Percentiles rank a stretch among this genome's conserved stretches.
phyloP scores from a whole-genome alignment of 2,888 invertebrate species.

The Malthinus seriepunctatus region DNA sequence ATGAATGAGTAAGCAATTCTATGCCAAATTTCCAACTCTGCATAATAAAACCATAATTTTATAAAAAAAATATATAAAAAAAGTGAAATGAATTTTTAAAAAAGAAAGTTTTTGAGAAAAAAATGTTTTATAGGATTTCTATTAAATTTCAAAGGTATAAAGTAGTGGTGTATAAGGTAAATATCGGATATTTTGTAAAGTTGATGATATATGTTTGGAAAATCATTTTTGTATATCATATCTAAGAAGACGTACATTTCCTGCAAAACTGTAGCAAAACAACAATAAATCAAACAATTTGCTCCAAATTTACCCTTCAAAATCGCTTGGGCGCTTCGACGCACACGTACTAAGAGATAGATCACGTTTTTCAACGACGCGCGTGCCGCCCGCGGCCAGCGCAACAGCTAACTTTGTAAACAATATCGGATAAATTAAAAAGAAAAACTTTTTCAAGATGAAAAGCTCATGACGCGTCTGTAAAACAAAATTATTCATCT shows the following conservation, averaged over 20 bases:
- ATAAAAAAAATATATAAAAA: too few relatives aligned
- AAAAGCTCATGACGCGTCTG: constrained; percentile 46
- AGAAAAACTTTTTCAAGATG: constrained; percentile 47
- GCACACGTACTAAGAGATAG: constrained; percentile 42
- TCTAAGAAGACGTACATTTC: constrained; percentile 37
- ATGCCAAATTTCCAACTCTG: too few relatives aligned
- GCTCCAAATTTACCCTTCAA: constrained; percentile 44
- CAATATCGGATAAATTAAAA: constrained; percentile 53
- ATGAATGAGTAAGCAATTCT: too few relatives aligned
- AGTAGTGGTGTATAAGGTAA: too few relatives aligned
- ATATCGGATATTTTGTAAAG: constrained; percentile 27
- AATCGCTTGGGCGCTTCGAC: constrained; percentile 41
- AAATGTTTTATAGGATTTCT: too few relatives aligned
- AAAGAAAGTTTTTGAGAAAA: neutral
- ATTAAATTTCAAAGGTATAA: too few relatives aligned
- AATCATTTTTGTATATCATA: constrained; percentile 36
- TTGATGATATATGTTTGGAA: constrained; percentile 27
- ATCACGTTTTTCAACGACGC: constrained; percentile 40
- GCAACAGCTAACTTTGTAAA: constrained; percentile 47
- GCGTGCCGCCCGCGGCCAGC: constrained; percentile 41
- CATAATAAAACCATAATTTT: too few relatives aligned
- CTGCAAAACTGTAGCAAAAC: constrained; percentile 41
- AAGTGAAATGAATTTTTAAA: too few relatives aligned
- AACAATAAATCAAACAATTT: constrained; percentile 48
- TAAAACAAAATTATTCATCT: constrained; percentile 27